A percentile compares a stretch with the other conserved stretches of the same genome.
These are phyloP conservation scores for Poecilia gillii DNA, from an alignment of 2,797 vertebrate genomes.

Conservation along the genomic window DNA sequence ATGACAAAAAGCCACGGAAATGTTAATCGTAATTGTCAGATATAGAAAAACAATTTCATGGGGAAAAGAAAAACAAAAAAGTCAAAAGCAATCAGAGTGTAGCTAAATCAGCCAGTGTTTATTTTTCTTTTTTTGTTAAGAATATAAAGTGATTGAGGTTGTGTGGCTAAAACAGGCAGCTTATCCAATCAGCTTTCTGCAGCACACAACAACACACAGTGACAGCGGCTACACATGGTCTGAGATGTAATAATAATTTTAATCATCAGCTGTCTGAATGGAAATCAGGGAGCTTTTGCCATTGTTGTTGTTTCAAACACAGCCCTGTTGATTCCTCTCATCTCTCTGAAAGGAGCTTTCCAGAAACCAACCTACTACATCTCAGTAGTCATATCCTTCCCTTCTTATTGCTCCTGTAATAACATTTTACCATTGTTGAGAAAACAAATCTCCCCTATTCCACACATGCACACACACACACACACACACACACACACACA, in stretches of 20 bases:
- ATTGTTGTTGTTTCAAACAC: constrained; percentile 18
- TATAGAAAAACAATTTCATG: neutral
- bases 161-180: constrained; percentile 1
- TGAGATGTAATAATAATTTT: constrained; percentile 17
- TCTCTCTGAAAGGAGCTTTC: constrained; percentile 16
- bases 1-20: neutral
- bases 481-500: constrained; percentile 18
- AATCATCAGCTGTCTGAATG: constrained; percentile 16
- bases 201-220: neutral
- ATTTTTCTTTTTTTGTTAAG: neutral
- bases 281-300: constrained; percentile 19
- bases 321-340: constrained; percentile 14
- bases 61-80: neutral
- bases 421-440: constrained; percentile 58
- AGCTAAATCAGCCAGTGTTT: neutral
- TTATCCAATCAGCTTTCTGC: neutral
- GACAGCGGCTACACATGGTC: neutral
- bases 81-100: neutral
- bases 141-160: neutral
- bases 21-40: neutral
- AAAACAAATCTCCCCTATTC: constrained; percentile 65
- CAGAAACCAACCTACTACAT: constrained; percentile 28
- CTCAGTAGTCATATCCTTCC: constrained; percentile 29
- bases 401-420: constrained; percentile 58
- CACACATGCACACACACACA: constrained; percentile 32